Evolutionary conservation across 2,797 vertebrate species (phyloP).

Genomic region (Pipistrellus pygmaeus): DNA sequence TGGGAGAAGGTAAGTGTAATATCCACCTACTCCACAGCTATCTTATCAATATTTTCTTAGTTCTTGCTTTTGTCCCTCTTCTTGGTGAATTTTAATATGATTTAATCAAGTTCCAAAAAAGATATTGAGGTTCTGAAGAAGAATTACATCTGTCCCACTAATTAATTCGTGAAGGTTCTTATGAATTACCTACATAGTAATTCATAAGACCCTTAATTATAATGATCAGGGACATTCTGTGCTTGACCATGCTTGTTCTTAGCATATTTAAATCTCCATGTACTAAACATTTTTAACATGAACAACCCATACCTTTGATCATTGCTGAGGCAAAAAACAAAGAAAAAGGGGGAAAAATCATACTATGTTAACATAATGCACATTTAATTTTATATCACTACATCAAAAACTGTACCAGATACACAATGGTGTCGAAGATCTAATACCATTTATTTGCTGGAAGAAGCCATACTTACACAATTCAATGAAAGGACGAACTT

Average conservation of each 20-base stretch:
- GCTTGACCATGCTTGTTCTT: background rate
- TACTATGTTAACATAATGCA: constrained; percentile 5
- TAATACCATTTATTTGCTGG: background rate
- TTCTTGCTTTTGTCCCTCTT: constrained; percentile 20
- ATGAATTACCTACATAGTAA: background rate
- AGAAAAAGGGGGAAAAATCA: background rate
- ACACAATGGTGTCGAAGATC: background rate
- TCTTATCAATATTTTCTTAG: constrained; percentile 33
- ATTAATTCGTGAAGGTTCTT: background rate
- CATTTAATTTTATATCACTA: constrained; percentile 25
- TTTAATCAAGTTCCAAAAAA: constrained; percentile 29
- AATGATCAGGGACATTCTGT: background rate
- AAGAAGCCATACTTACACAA: background rate
- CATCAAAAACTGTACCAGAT: background rate
- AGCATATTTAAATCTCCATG: constrained; percentile 22
- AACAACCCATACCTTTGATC: background rate
- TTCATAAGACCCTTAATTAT: background rate
- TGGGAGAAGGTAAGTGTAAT: background rate
- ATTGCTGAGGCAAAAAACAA: constrained; percentile 12
- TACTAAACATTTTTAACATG: background rate
- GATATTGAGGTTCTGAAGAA: background rate
- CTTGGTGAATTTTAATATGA: background rate
- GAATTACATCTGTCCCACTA: background rate
- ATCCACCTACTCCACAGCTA: background rate
- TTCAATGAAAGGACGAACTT: background rate